Evolutionary conservation across 2,113 vertebrate species (phyloP), one percentile per base, ranked within the genome.

Genomic region (Labeo rohita): DNA sequence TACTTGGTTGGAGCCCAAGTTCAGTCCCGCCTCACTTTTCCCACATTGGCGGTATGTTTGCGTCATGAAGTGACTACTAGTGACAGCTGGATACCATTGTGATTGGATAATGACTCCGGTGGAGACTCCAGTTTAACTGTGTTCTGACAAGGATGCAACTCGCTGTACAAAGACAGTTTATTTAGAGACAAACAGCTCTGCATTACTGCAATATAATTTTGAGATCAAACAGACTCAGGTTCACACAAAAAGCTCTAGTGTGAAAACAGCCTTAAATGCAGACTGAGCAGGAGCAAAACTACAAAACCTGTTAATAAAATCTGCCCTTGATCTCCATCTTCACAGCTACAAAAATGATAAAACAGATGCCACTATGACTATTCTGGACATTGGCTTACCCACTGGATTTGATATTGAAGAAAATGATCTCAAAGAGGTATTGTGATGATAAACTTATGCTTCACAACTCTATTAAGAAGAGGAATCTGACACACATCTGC

Each of bases 331-430:
- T 36, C 34, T 72, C 28, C 6, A n/a, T 73, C 18, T 49, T 28
- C 7, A 28, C 49, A 91, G 89, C 2, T 90, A 74, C 72, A 79
- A 80, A 54, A 56, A 36, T 3, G 4, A 13, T 4, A 18, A 12
- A 0, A 82, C 21, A 18, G 86, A 91, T 2, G 91, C 93, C 89
- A 93, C 92, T 2, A 92, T 93, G 93, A 92, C 90, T 76, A 90
- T 93, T 56, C 16, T 93, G 52, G 93, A 94, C n/a, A 45, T 93
- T 2, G 88, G 90, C 21, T 18, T 93, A 54, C 90, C 92, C 75
- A 94, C 91, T 0, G 91, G 93, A 50, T 94, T 92, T 85, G 84
- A 87, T 72, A 83, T 89, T n/a, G 88, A 92, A 66, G 66, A 87
- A 28, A 68, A 83, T 3, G 92, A 93, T 59, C 90, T 93, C 12